Evolutionary conservation across 2,888 invertebrate species (phyloP).

Genomic region (Hydraecia micacea): DNA sequence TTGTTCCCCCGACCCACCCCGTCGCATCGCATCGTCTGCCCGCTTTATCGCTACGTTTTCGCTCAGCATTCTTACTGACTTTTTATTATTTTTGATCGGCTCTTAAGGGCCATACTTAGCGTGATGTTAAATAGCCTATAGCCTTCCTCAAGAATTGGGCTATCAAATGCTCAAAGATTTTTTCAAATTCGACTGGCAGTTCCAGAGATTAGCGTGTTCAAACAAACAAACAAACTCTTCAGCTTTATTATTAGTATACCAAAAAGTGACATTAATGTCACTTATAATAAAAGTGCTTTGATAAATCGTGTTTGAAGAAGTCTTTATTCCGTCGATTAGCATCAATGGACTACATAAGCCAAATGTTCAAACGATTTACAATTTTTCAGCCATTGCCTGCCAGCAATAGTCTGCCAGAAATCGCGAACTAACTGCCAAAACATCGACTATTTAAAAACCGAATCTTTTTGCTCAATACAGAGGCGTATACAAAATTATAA

Average conservation of each 20-base stretch:
- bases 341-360: conserved; percentile 5
- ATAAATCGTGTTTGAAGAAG: not conserved
- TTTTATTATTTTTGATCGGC: no score
- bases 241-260: not conserved
- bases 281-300: not conserved
- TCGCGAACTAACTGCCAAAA: conserved; percentile 27
- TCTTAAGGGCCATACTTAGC: no score
- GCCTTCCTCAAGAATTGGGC: no score
- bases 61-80: no score
- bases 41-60: no score
- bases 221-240: no score
- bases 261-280: not conserved
- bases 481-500: conserved; percentile 72
- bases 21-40: no score
- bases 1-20: no score
- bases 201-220: no score
- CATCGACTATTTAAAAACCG: conserved; percentile 15
- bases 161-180: no score
- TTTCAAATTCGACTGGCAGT: no score
- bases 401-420: conserved; percentile 20
- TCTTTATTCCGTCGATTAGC: not conserved
- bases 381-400: conserved; percentile 6
- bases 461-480: conserved; percentile 46
- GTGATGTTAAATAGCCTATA: no score
- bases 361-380: conserved; percentile 27